These are phyloP conservation scores for Lepidurus couesii DNA, from an alignment of 1,140 invertebrate genomes.

Conservation along the genomic window DNA sequence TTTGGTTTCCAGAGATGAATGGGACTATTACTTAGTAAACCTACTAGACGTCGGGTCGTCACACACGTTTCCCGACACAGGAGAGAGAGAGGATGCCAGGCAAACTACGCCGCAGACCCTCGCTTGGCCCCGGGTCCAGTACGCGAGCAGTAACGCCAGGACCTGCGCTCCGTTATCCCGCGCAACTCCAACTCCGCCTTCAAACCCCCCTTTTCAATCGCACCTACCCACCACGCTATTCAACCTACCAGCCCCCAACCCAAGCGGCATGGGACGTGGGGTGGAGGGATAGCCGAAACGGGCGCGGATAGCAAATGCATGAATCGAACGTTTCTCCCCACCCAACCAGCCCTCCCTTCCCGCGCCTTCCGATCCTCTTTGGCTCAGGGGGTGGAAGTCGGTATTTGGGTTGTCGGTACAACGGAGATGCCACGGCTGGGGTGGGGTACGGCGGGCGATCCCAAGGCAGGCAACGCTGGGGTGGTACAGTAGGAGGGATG, in stretches of 20 bases:
- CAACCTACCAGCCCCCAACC: not conserved
- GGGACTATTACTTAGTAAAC: not conserved
- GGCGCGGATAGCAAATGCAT: slow-evolving; percentile 2
- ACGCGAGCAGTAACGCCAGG: not conserved
- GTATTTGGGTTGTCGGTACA: not conserved
- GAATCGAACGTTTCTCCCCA: not conserved
- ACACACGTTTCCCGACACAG: not conserved
- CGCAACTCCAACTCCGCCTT: slow-evolving; percentile 12
- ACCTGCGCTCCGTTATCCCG: slow-evolving; percentile 20
- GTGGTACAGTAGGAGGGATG: not conserved
- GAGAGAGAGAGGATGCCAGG: not conserved
- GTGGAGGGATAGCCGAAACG: not conserved
- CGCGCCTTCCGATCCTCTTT: not conserved
- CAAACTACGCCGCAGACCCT: slow-evolving; percentile 14
- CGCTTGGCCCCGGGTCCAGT: slow-evolving; percentile 5
- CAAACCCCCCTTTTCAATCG: not conserved
- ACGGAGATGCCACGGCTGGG: not conserved
- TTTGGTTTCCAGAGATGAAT: not conserved
- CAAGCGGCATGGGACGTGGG: not conserved
- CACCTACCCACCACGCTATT: not conserved
- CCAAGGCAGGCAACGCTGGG: not conserved
- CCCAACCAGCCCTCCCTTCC: not conserved
- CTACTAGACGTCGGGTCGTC: not conserved
- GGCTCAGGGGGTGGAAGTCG: not conserved
- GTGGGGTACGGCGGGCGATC: not conserved